Evolutionary conservation across 92 coral and sea anemone genomes (phyloP).

Genomic region (Parazoanthus swiftii): DNA sequence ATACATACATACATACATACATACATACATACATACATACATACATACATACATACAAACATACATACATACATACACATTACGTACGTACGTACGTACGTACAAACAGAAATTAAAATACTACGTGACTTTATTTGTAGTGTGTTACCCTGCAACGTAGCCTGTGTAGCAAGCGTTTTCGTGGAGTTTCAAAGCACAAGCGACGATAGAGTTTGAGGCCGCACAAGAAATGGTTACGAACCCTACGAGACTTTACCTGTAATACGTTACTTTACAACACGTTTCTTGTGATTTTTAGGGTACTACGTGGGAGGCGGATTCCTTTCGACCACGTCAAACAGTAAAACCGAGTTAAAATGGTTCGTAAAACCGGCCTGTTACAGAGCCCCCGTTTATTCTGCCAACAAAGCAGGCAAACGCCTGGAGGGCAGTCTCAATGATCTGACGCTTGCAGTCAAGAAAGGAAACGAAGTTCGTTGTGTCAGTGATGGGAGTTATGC

Average conservation of each 20-base stretch:
- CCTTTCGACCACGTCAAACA: slow-evolving; percentile 46
- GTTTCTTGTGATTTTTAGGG: slow-evolving; percentile 34
- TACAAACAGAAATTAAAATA: no score
- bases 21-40: no score
- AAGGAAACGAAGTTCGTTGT: slow-evolving; percentile 73
- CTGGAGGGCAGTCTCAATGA: slow-evolving; percentile 52
- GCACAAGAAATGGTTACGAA: no score
- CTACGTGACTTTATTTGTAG: no score
- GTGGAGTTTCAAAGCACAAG: not conserved
- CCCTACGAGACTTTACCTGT: not conserved
- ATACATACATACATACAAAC: no score
- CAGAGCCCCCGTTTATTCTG: slow-evolving; percentile 53
- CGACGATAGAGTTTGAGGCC: no score
- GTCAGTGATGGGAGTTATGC: slow-evolving; percentile 35
- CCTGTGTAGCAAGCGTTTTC: no score
- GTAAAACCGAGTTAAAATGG: slow-evolving; percentile 57
- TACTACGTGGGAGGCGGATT: slow-evolving; percentile 72
- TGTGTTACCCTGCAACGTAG: not conserved
- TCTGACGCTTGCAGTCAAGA: slow-evolving; percentile 54
- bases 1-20: no score
- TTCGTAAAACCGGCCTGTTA: slow-evolving; percentile 53
- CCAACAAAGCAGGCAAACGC: slow-evolving; percentile 52
- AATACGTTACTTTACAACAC: not conserved
- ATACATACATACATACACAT: no score
- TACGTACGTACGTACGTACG: no score